Conservation (phyloP, 2,888 invertebrate species). For the Orthonychiurus folsomi region DNA sequence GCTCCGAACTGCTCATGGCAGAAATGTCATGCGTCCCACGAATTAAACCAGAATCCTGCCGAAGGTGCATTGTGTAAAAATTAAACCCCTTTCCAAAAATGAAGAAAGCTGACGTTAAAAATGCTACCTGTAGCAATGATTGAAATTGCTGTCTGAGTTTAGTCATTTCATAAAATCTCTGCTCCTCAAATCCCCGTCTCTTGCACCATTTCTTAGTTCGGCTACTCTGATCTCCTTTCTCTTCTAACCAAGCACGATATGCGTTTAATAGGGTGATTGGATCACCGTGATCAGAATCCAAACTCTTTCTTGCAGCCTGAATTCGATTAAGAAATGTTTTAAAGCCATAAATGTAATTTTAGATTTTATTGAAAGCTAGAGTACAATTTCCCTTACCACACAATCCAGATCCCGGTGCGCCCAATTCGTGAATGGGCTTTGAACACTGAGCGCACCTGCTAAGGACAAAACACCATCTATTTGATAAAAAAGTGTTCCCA, state of each 20-base stretch:
- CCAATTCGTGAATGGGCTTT: slow-evolving; percentile 82
- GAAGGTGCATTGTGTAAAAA: neutral
- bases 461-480: slow-evolving; percentile 79
- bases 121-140: slow-evolving; percentile 52
- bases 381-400: slow-evolving; percentile 50
- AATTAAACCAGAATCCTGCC: slow-evolving; percentile 34
- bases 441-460: slow-evolving; percentile 85
- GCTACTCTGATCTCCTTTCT: slow-evolving; percentile 55
- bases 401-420: slow-evolving; percentile 78
- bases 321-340: slow-evolving; percentile 19
- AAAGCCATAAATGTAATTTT: no score
- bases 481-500: slow-evolving; percentile 81
- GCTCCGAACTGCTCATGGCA: slow-evolving; percentile 56
- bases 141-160: slow-evolving; percentile 84
- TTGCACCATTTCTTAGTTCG: slow-evolving; percentile 72
- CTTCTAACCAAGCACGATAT: slow-evolving; percentile 78
- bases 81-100: neutral
- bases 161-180: slow-evolving; percentile 90
- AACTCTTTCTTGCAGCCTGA: slow-evolving; percentile 60
- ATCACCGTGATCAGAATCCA: slow-evolving; percentile 93
- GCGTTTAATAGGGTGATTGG: slow-evolving; percentile 79
- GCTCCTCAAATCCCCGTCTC: slow-evolving; percentile 85
- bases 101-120: neutral
- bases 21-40: slow-evolving; percentile 41
- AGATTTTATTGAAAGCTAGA: neutral